Base-by-base conservation (phyloP, 1,140 invertebrate species). In the Metopolophium dirhodum region DNA sequence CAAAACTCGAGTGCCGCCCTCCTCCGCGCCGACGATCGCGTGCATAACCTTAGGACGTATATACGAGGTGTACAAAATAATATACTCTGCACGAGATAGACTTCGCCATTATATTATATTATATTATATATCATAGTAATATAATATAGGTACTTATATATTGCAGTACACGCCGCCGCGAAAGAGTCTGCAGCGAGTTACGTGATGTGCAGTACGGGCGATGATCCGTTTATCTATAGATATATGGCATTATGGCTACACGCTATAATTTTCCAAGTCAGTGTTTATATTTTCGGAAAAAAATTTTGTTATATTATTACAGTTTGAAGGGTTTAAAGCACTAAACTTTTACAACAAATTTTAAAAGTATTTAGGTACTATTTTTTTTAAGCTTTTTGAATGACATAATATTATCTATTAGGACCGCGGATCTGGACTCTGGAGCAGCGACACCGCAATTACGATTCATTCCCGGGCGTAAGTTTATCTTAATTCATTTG, bases 1-100 rank as follows among this genome's bases (percentile, higher is more conserved):
- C n/a, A 77, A 77, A n/a, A 77, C 61, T 77, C 61, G n/a, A 77
- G 61, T 77, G 61, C 61, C 61, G 61, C 30, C 61, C 61, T 77
- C n/a, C 0, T 77, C 7, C 18, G 61, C 30, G 30, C n/a, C 7
- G 61, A 77, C 61, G 61, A 77, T 77, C 61, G 61, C 61, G 61
- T 77, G 61, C 7, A 77, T 77, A 77, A 77, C 61, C 61, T 30
- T 77, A n/a, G 61, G 61, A 77, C 61, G 61, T 68, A n/a, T n/a
- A 68, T 61, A 61, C 26, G 61, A n/a, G 30, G 61, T 68, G 4
- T 68, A n/a, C 14, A n/a, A 77, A 18, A 77, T 77, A n/a, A 77
- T 77, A 11, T 77, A n/a, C 30, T 77, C 14, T 77, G 30, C 61
- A 77, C 61, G 61, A 77, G 30, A 77, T 35, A 14, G 14, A 77